Evolutionary conservation across 2,113 vertebrate genomes (phyloP).

Genomic region (Cebus imitator): DNA sequence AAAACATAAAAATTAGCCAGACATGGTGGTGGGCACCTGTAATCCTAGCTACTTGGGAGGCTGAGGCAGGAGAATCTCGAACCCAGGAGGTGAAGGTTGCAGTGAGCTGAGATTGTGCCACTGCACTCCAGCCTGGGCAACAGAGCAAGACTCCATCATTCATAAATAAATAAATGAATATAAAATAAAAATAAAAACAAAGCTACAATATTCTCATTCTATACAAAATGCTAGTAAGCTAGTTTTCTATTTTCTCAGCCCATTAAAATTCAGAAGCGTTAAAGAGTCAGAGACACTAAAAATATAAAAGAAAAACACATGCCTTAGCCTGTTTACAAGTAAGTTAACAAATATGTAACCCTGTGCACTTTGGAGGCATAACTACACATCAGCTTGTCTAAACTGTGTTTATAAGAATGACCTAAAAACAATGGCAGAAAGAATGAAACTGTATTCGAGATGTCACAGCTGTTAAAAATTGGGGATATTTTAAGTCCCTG

Average conservation of each 20-base stretch:
- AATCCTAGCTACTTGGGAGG: too few species aligned
- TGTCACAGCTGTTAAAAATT: background rate
- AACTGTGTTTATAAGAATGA: conserved; percentile 8
- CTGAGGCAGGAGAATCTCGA: too few species aligned
- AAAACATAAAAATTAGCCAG: too few species aligned
- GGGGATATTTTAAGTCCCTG: background rate
- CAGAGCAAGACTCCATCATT: too few species aligned
- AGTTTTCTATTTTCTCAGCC: background rate
- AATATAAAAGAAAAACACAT: background rate
- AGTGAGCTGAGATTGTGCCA: too few species aligned
- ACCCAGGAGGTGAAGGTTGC: too few species aligned
- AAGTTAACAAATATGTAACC: background rate
- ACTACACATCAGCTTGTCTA: background rate
- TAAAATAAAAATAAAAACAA: too few species aligned
- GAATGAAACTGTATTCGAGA: background rate
- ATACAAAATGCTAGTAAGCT: background rate
- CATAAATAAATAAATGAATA: too few species aligned
- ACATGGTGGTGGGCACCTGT: too few species aligned
- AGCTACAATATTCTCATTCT: background rate
- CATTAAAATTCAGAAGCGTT: background rate
- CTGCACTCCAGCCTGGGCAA: too few species aligned
- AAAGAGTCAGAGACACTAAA: background rate
- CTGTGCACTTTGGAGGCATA: background rate
- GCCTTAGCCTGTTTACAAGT: background rate
- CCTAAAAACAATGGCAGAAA: background rate